Evolutionary conservation across 2,888 invertebrate genomes (phyloP), one percentile per base, ranked within the genome.

Genomic region (Gerosis bhagava): DNA sequence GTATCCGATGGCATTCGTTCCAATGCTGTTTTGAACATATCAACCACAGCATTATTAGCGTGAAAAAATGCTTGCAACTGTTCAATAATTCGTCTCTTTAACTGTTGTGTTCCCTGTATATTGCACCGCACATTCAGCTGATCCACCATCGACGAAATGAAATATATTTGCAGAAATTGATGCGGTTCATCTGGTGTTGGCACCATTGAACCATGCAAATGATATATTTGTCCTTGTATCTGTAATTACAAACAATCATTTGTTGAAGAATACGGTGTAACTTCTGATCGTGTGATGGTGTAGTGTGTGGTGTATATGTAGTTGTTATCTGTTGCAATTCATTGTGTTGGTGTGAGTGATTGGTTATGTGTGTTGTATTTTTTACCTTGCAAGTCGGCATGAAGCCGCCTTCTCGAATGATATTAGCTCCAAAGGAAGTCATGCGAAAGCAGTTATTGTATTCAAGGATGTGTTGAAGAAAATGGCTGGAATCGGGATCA

Each of bases 121-220:
- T 19, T 6, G 19, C 46, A n/a, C n/a, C n/a, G n/a, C n/a, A n/a
- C n/a, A 19, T 19, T 6, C 3, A 19, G 19, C 6, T 19, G 19
- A 5, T 19, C 19, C 19, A 5, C 19, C 19, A 6, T 19, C 3
- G 3, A 5, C 4, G 4, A 5, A 3, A 19, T 61, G 55, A 62
- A 62, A 16, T 61, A 60, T 59, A 61, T 62, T 60, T 60, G 58
- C 29, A 56, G 60, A 19, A 59, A 60, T 54, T 57, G 58, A 54
- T 61, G 7, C 36, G 62, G 53, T 59, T 53, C 17, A 59, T 63
- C 62, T 54, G 54, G 45, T 1, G 54, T 0, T 54, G 57, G 59
- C 56, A 10, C 54, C 5, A 62, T 53, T 56, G 57, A 55, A 57
- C 57, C 61, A 55, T 61, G 57, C 17, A 51, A 51, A 58, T 59